Evolutionary conservation across 2,888 invertebrate genomes (phyloP).

Genomic region (Eupithecia insigniata): DNA sequence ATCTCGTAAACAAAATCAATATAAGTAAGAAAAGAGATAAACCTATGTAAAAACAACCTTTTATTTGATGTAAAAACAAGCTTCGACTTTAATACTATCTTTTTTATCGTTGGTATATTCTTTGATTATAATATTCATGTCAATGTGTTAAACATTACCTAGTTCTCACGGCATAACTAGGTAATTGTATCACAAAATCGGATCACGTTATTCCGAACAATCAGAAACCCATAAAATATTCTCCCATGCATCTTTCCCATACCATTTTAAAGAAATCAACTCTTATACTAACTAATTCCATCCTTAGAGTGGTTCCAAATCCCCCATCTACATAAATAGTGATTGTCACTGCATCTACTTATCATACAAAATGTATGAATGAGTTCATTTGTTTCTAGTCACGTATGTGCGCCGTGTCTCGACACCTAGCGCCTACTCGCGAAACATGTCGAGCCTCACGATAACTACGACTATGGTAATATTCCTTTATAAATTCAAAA

Average conservation of each 20-base stretch:
- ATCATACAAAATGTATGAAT: constrained; percentile 47
- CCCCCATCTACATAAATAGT: constrained; percentile 38
- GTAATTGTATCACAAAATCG: not conserved
- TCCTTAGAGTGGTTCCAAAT: constrained; percentile 25
- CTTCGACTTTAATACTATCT: too few relatives aligned
- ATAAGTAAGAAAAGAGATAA: too few relatives aligned
- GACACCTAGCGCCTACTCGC: constrained; percentile 33
- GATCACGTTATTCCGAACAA: constrained; percentile 1
- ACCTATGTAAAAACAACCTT: too few relatives aligned
- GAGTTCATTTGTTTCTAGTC: constrained; percentile 40
- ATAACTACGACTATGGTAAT: constrained; percentile 35
- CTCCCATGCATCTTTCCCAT: constrained; percentile 4
- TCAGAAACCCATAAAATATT: constrained; percentile 8
- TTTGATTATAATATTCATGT: not conserved
- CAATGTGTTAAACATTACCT: too few relatives aligned
- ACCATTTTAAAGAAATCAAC: constrained; percentile 14
- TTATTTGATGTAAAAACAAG: too few relatives aligned
- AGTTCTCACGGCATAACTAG: constrained; percentile 4
- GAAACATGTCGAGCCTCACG: constrained; percentile 39
- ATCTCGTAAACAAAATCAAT: not conserved
- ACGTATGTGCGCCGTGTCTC: constrained; percentile 40
- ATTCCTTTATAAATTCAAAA: constrained; percentile 14
- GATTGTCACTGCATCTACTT: constrained; percentile 42
- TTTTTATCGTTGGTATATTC: too few relatives aligned
- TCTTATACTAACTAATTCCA: constrained; percentile 12